Base-by-base conservation (phyloP, 2,888 invertebrate genomes). In the Pachliopta kotzebuea region DNA sequence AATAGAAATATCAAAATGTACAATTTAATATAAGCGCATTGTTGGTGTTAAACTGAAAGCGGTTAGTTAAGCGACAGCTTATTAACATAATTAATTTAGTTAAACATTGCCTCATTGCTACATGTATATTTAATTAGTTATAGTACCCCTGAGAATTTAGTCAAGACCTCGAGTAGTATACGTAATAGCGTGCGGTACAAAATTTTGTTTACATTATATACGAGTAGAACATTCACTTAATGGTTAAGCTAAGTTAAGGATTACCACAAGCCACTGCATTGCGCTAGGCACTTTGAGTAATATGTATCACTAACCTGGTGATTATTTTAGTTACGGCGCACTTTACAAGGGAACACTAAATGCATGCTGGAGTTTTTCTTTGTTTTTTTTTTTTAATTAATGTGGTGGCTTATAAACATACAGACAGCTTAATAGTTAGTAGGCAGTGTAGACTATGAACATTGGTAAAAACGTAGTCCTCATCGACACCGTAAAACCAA, bases 81-180 rank as follows among this genome's bases (percentile, higher is more conserved):
- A 45, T 45, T 61, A 24, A 55, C 24, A 20, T 61, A 45, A 60
- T 60, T 64, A 64, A 64, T 56, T 60, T 49, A 18, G 55, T 20
- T 50, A 56, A 64, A 64, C 60, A 50, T 55, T 37, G 59, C 20
- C 63, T 54, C 20, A 17, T 11, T 21, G 23, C 49, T 42, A 55
- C 26, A 49, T 37, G 63, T 59, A 56, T 56, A n/a, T 56, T 56
- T 64, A 64, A 64, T 64, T 56, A 64, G 52, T 45, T 29, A n/a
- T n/a, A n/a, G 45, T 42, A 58, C 58, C 57, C 26, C 29, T 49
- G 63, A 58, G 63, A 45, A 26, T 63, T 42, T 29, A 24, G 53
- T 57, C 37, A 57, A 42, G 52, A 53, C n/a, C 24, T 62, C 31
- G 49, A 62, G 24, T 24, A 62, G 57, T 52, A 42, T 56, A n/a